A percentile compares a stretch with the other conserved stretches of the same genome.
phyloP scores from a whole-genome alignment of 2,113 vertebrate genomes.

The western clawed frog (Xenopus tropicalis) region UCB_Xtro_10.0 CM004443.2:30557501-30558000 shows the following conservation, averaged over 20 bases:
- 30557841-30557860: too few species aligned
- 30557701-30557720: constrained; percentile 25
- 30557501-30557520: too few species aligned
- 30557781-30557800: background rate
- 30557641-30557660: constrained; percentile 18
- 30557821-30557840: too few species aligned
- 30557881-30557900: too few species aligned
- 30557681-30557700: constrained; percentile 29
- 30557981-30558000: too few species aligned
- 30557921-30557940: too few species aligned
- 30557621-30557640: constrained; percentile 22
- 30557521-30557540: constrained; percentile 22
- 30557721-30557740: constrained; percentile 14
- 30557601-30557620: constrained; percentile 26
- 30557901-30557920: too few species aligned
- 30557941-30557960: too few species aligned
- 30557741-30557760: constrained; percentile 30
- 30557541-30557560: constrained; percentile 35
- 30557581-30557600: constrained; percentile 34
- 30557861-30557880: too few species aligned
- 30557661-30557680: constrained; percentile 30
- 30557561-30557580: constrained; percentile 21
- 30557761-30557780: constrained; percentile 5
- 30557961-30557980: too few species aligned
- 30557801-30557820: too few species aligned